Evolutionary conservation across 2,113 vertebrate genomes (phyloP), one percentile per base, ranked within the genome.

Genomic region (Sturnira hondurensis): DNA sequence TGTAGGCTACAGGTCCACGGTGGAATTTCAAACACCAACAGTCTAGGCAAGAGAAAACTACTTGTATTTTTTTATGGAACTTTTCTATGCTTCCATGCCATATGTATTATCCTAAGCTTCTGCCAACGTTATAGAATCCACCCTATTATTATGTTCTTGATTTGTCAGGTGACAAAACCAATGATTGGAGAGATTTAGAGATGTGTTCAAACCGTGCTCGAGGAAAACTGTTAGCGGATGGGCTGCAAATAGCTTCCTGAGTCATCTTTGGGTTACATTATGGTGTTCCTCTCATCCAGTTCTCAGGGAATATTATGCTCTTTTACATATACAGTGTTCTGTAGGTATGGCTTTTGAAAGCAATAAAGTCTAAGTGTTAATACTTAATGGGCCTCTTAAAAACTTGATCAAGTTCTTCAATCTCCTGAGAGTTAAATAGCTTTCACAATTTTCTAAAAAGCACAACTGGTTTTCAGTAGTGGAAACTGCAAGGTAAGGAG

Each of bases 371-470:
- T 74, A 43, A 83, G 14, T 61, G 50, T 85, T 86, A 89, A 73
- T 89, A 52, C 11, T n/a, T 86, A 56, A 86, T 5, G 47, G 36
- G 45, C 17, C 22, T 38, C 36, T 77, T 89, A 78, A 67, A 82
- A 81, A 56, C 16, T 36, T 73, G 10, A 58, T 26, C 52, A 89
- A 63, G 38, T 91, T 92, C 68, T 26, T 78, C 61, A 77, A 73
- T 1, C 6, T 87, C 78, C n/a, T 47, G 33, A 90, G 52, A 73
- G 58, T n/a, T 31, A 63, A 63, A 63, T 2, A 89, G 41, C n/a
- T 83, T 94, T 96, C 19, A 7, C 28, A n/a, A 28, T 58, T 76
- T 84, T 76, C 93, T 95, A 31, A 80, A 71, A 86, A 67, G 22
- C n/a, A 56, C 10, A 45, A 80, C 1, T 43, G 19, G 61, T 70